Evolutionary conservation across 2,888 invertebrate genomes (phyloP), one percentile per base, ranked within the genome.

Genomic region (Aporophyla nigra): DNA sequence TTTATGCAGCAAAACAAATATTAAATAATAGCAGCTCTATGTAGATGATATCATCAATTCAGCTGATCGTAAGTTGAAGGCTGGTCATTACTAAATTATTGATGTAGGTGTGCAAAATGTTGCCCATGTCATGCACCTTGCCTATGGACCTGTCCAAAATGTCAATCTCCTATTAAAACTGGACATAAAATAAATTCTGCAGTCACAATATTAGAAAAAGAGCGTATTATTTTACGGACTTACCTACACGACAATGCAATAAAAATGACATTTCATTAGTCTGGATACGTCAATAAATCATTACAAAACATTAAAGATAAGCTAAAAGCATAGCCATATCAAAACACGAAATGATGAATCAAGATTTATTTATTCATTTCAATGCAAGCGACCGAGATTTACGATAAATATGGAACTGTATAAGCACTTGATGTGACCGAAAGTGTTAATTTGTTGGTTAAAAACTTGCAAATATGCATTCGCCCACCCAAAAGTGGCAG

Each of bases 61-160:
- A 95, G 96, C 95, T 96, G 96, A 94, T 94, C 91, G 86, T 76
- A 87, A 88, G 95, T 95, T 96, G 95, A 96, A 96, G 96, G 96
- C 92, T 95, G 94, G 94, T 94, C 95, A 93, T 90, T 89, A 86
- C 76, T 88, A 87, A 88, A 85, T 86, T 83, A 83, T 88, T 82
- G 85, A 86, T 89, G 91, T 93, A 93, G 92, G 92, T 93, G 92
- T 90, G 85, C 87, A 82, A 87, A 84, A 89, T 86, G 75, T 82
- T 86, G 81, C 70, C 77, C 76, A 80, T 87, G 77, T 86, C 87
- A 84, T 86, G 70, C 80, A 81, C 80, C 87, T 88, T 76, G 77
- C 86, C 76, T 83, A 78, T 71, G 24, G 85, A 83, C 87, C 79
- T 82, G 86, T 86, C 86, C 67, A 76, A 74, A 85, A 86, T 87